Evolutionary conservation across 2,888 invertebrate genomes (phyloP), one percentile per base, ranked within the genome.

Genomic region (Nowickia ferox): DNA sequence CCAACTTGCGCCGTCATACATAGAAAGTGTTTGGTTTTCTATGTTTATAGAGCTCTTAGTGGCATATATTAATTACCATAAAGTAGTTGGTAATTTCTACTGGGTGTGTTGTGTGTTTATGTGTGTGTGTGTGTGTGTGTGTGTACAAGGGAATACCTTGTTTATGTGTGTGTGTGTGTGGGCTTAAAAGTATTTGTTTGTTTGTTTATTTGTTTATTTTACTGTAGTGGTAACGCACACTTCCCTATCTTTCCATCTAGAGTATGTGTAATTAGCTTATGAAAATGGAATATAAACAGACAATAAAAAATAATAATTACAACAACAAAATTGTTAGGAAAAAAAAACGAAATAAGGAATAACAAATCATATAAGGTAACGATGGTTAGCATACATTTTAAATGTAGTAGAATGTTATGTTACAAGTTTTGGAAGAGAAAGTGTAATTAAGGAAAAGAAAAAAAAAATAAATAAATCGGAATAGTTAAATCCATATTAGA

Each of bases 21-120:
- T 79, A 55, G 82, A 72, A 69, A 82, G 68, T 83, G 86, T 86
- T 83, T 79, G 78, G 65, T 75, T 82, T 86, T 65, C 75, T 79
- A 46, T 86, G 86, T 86, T 83, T 86, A 79, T 83, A 79, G 65
- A 79, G 86, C 86, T 86, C 86, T 86, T 86, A 76, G 86, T 86
- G 86, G 86, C 86, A 86, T 86, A 86, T 86, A 86, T 86, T 86
- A 86, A 86, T 86, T 86, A 86, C 83, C 83, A 83, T 83, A 79
- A 86, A 86, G 86, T 83, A 86, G 83, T 68, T 79, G 75, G 78
- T 75, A 85, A 84, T 81, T 63, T 76, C 57, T 51, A 84, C 68
- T 63, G 55, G 63, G 11, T 57, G 11, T 38, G 38, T 69, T 48
- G 42, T 72, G 19, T 59, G 19, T 19, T 13, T 57, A 48, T 71